These are phyloP conservation scores for Ennomos quercinarius DNA, from an alignment of 2,888 invertebrate species.

Conservation along the genomic window DNA sequence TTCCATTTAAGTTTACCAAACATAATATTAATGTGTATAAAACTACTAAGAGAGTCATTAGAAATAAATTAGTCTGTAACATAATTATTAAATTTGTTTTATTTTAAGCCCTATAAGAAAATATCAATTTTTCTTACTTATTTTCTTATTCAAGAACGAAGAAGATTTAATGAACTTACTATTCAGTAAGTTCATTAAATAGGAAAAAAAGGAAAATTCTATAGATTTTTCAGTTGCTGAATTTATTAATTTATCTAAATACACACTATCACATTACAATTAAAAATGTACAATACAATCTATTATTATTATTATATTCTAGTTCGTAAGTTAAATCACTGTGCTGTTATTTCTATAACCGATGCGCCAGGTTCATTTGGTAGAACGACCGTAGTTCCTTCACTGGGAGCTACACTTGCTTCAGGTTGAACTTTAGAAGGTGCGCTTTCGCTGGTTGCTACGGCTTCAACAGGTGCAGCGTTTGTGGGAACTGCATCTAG, in stretches of 20 bases:
- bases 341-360: conserved; percentile 64
- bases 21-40: conserved; percentile 59
- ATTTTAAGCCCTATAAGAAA: conserved; percentile 7
- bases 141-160: neutral
- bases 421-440: conserved; percentile 32
- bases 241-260: conserved; percentile 44
- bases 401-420: conserved; percentile 21
- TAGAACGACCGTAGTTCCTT: conserved; percentile 37
- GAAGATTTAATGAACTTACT: neutral
- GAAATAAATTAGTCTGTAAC: conserved; percentile 42
- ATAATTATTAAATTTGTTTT: conserved; percentile 10
- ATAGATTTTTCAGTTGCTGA: conserved; percentile 28
- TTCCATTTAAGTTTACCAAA: conserved; percentile 81
- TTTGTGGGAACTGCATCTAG: conserved; percentile 1
- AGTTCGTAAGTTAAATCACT: conserved; percentile 45
- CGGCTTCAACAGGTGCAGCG: conserved; percentile 9
- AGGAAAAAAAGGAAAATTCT: neutral
- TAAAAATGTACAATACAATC: conserved; percentile 37
- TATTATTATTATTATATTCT: conserved; percentile 32
- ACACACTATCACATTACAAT: conserved; percentile 18
- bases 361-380: conserved; percentile 65
- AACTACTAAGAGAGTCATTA: conserved; percentile 75
- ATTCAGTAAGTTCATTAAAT: too few species aligned
- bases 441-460: conserved; percentile 2
- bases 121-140: too few species aligned